These are phyloP conservation scores for Macaca mulatta DNA, from an alignment of 2,113 vertebrate genomes.

Conservation along the genomic window DNA sequence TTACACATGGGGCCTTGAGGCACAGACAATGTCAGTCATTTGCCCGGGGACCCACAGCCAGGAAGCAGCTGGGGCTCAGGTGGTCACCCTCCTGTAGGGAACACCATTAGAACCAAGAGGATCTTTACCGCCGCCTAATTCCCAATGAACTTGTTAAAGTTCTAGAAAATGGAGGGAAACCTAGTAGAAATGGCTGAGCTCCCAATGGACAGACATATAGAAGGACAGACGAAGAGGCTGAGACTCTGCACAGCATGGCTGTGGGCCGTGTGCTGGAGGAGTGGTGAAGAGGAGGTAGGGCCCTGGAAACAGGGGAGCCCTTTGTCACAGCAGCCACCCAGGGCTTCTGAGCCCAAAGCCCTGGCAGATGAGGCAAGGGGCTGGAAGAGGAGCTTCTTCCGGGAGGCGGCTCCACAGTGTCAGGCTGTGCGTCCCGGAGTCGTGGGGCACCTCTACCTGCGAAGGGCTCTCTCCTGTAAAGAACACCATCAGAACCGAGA, in stretches of 20 bases:
- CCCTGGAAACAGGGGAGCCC: rapidly evolving
- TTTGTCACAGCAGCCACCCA: rapidly evolving
- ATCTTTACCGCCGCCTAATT: slow-evolving; percentile 59
- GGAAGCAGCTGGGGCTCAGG: no score
- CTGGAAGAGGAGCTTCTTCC: background rate
- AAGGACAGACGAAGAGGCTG: background rate
- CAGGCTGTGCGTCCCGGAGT: background rate
- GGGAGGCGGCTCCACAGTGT: no score
- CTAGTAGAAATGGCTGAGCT: rapidly evolving
- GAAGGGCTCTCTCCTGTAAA: slow-evolving; percentile 69
- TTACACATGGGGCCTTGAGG: no score
- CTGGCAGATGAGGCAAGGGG: background rate
- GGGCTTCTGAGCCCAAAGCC: background rate
- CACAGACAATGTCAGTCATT: background rate
- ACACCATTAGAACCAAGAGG: slow-evolving; percentile 41
- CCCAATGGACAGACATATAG: rapidly evolving
- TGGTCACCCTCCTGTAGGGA: slow-evolving; percentile 69
- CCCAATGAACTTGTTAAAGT: slow-evolving; percentile 84
- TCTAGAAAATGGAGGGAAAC: no score
- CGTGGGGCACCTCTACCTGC: slow-evolving; percentile 53
- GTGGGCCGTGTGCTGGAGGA: no score
- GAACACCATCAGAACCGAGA: slow-evolving; percentile 49
- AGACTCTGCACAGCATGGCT: no score
- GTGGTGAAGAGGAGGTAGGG: no score
- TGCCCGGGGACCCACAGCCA: no score